Evolutionary conservation across 2,888 invertebrate genomes (phyloP), one percentile per base, ranked within the genome.

Genomic region (Ypsolopha scabrella): DNA sequence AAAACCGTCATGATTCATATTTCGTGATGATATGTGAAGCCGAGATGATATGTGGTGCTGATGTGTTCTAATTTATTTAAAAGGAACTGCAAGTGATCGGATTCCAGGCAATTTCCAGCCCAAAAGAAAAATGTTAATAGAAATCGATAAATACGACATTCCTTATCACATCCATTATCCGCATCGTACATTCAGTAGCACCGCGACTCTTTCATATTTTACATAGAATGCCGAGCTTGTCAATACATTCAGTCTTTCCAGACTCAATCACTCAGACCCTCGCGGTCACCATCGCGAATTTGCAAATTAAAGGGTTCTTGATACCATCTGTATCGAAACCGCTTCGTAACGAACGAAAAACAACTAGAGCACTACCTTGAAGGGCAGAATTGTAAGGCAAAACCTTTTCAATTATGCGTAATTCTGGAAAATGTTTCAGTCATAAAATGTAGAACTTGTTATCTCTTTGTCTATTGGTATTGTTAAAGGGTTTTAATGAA

Each of bases 141-240:
- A n/a, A n/a, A 24, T 24, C 24, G 4, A 24, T 24, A n/a, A n/a
- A 24, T 24, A 24, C 24, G 24, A 24, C n/a, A 44, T 41, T 6
- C 1, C 64, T 60, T 73, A 59, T 75, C 81, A 62, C 72, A 72
- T 81, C 81, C 72, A 75, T 65, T 58, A n/a, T 55, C 57, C 57
- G 65, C 63, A 62, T 66, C 64, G 55, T 13, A 52, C 51, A 58
- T 58, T 58, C 66, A 54, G 66, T 60, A 71, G 72, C 63, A 56
- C 57, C 51, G 57, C 67, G 65, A 68, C 68, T 68, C 75, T 72
- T 79, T 82, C 81, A 82, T 82, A 83, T 83, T 85, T 85, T 79
- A 82, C 85, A 86, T 85, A 85, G 81, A 85, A 86, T 82, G 78
- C 76, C 62, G 64, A 57, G 72, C 63, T 75, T 75, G 80, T 78